Evolutionary conservation across 1,140 invertebrate species (phyloP).

Genomic region (Drosophila azteca): DNA sequence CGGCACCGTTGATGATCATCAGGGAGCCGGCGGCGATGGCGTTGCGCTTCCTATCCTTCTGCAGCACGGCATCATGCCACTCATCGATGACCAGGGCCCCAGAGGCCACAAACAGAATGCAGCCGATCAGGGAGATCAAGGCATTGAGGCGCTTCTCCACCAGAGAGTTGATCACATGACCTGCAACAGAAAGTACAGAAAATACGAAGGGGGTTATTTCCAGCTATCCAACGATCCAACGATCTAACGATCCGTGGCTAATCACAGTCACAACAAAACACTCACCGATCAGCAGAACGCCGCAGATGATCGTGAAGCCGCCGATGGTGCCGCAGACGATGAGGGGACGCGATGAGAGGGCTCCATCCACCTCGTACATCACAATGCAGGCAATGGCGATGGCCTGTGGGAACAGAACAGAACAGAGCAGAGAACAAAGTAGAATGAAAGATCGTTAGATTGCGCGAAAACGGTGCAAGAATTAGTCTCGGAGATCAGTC

Average conservation of each 20-base stretch:
- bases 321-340: conserved; percentile 85
- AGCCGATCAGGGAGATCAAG: conserved; percentile 86
- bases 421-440: not conserved
- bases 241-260: not conserved
- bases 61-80: conserved; percentile 65
- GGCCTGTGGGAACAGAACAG: conserved; percentile 40
- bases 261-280: conserved; percentile 39
- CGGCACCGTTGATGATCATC: conserved; percentile 88
- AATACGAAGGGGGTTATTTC: not conserved
- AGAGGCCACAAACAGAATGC: conserved; percentile 88
- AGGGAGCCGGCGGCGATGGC: conserved; percentile 89
- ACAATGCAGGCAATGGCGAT: conserved; percentile 78
- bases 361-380: conserved; percentile 58
- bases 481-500: too few relatives aligned
- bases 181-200: conserved; percentile 16
- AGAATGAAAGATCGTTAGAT: conserved; percentile 1
- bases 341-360: conserved; percentile 48
- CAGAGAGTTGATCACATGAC: conserved; percentile 86
- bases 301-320: conserved; percentile 87
- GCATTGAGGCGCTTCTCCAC: conserved; percentile 84
- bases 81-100: conserved; percentile 87
- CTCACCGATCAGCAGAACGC: conserved; percentile 86
- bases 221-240: not conserved
- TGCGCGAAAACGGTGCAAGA: not conserved
- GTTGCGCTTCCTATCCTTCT: conserved; percentile 85